These are phyloP conservation scores for Beris chalybata DNA, from an alignment of 2,888 invertebrate genomes.

Conservation along the genomic window DNA sequence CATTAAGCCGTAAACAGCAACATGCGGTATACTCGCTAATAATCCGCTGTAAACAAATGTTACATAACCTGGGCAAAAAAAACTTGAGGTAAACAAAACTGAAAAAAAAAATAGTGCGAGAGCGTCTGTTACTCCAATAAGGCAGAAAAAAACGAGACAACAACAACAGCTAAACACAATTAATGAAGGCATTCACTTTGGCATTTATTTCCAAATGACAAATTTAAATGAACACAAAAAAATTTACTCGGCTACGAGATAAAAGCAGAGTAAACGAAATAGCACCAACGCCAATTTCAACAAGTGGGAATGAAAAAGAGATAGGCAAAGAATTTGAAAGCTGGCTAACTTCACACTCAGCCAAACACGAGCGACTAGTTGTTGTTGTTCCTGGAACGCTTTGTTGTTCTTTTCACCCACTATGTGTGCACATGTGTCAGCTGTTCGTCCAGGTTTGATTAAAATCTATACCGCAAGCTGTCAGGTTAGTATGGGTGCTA, in stretches of 20 bases:
- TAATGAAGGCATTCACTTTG: conserved; percentile 31
- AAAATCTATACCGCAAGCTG: conserved; percentile 5
- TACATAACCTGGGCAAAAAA: conserved; percentile 35
- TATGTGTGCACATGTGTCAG: conserved; percentile 24
- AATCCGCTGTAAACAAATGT: conserved; percentile 38
- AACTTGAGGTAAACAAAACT: conserved; percentile 18
- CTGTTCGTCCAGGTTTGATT: conserved; percentile 28
- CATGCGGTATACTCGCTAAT: conserved; percentile 24
- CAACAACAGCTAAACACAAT: conserved; percentile 4
- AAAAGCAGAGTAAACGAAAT: neutral
- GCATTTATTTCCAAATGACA: conserved; percentile 35
- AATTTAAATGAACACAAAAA: conserved; percentile 33
- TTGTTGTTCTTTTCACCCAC: conserved; percentile 7
- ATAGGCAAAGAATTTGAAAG: conserved; percentile 13
- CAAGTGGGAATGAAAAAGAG: conserved; percentile 12
- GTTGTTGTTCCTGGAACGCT: neutral
- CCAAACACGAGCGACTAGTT: neutral
- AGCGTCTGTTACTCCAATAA: neutral
- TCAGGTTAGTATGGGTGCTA: no score
- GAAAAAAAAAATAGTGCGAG: conserved; percentile 10
- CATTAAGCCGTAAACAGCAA: neutral
- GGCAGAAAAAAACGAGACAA: conserved; percentile 8
- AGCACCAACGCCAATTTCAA: neutral
- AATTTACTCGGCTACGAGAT: neutral
- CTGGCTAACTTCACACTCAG: conserved; percentile 27